Percentiles rank a stretch among this genome's conserved stretches.
phyloP scores from a whole-genome alignment of 2,113 vertebrate species.

The Potamarius usumacintae region DNA sequence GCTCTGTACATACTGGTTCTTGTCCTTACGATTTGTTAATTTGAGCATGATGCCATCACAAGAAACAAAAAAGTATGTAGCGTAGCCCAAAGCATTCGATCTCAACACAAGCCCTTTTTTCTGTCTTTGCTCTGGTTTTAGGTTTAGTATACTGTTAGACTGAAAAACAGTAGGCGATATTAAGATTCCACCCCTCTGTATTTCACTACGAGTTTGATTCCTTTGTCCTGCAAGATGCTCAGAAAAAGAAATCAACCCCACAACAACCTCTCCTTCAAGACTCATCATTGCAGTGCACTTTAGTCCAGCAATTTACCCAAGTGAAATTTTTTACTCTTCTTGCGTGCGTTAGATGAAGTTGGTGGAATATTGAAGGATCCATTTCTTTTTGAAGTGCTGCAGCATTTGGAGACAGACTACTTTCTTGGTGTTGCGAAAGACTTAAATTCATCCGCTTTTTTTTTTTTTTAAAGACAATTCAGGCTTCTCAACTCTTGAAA shows the following conservation, averaged over 20 bases:
- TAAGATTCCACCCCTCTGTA: slow-evolving; percentile 4
- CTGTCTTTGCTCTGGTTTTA: neutral
- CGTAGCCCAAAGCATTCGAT: slow-evolving; percentile 46
- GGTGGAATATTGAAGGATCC: neutral
- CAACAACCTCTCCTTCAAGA: neutral
- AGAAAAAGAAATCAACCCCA: neutral
- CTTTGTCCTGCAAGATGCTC: neutral
- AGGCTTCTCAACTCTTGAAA: slow-evolving; percentile 51
- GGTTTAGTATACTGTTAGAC: neutral
- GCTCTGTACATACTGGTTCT: slow-evolving; percentile 47
- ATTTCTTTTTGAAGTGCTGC: neutral
- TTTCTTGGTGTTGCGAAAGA: slow-evolving; percentile 49
- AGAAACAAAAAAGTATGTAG: slow-evolving; percentile 54
- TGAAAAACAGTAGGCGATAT: neutral
- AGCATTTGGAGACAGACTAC: neutral
- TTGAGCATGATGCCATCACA: slow-evolving; percentile 63
- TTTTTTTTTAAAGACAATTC: neutral
- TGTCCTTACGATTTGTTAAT: slow-evolving; percentile 41
- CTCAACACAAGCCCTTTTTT: slow-evolving; percentile 6
- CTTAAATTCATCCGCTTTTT: slow-evolving; percentile 52
- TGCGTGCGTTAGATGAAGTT: neutral
- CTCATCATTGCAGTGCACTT: slow-evolving; percentile 7
- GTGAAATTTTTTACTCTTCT: neutral
- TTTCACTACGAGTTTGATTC: neutral
- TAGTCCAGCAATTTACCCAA: neutral